A percentile compares a stretch with the other conserved stretches of the same genome.
Conservation (phyloP, 2,113 vertebrate genomes). For the Lethenteron camtschaticum region DNA sequence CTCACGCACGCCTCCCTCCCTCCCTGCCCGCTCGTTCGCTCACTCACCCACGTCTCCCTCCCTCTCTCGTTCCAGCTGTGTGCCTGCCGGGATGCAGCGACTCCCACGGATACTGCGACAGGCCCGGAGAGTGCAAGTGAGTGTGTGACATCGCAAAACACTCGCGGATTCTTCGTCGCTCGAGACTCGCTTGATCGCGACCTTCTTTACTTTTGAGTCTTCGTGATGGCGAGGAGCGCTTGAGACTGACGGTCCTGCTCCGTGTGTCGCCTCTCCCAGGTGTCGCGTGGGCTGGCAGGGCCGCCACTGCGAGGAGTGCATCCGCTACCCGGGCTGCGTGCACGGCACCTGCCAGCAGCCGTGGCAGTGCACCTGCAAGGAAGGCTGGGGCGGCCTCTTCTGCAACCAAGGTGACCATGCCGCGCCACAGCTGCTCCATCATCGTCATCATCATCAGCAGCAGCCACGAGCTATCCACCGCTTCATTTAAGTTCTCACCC, state of each 20-base stretch:
- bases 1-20: no score
- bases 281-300: constrained; percentile 46
- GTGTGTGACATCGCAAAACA: constrained; percentile 19
- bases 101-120: constrained; percentile 75
- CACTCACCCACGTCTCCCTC: constrained; percentile 5
- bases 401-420: constrained; percentile 24
- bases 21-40: no score
- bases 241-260: neutral
- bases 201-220: no score
- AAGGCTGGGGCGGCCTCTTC: constrained; percentile 48
- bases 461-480: no score
- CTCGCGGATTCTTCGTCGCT: no score
- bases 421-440: no score
- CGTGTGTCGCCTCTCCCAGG: neutral
- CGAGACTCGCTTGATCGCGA: no score
- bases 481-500: no score
- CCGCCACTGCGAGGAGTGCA: constrained; percentile 32
- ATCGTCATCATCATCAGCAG: no score
- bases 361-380: constrained; percentile 41
- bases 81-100: constrained; percentile 89
- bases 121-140: constrained; percentile 98
- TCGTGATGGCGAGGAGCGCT: no score
- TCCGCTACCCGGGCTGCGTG: constrained; percentile 32
- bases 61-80: constrained; percentile 35
- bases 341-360: constrained; percentile 36